phyloP scores from a whole-genome alignment of 2,888 invertebrate species.

The Laspeyria flexula region DNA sequence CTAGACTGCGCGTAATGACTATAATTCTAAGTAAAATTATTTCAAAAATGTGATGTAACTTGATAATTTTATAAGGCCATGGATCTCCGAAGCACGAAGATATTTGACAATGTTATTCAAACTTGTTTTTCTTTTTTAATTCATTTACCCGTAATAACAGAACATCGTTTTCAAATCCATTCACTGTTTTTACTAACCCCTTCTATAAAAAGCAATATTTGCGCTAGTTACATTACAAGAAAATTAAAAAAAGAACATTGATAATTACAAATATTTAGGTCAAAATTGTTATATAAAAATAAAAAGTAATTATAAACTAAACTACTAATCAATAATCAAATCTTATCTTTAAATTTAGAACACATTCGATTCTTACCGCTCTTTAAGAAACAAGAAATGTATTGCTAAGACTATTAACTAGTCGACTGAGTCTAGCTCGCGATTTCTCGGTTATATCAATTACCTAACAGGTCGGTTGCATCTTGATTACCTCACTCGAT shows the following conservation, averaged over 20 bases:
- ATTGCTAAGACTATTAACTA: constrained; percentile 38
- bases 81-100: no score
- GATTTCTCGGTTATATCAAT: constrained; percentile 49
- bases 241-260: neutral
- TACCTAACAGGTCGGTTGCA: constrained; percentile 58
- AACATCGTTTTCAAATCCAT: neutral
- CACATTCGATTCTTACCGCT: constrained; percentile 27
- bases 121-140: neutral
- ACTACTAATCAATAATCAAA: neutral
- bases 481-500: constrained; percentile 60
- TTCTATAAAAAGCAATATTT: neutral
- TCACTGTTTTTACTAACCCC: neutral
- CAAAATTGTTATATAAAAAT: neutral
- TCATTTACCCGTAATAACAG: neutral
- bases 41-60: no score
- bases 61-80: no score
- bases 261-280: neutral
- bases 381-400: constrained; percentile 31
- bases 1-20: neutral
- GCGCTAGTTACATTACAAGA: neutral
- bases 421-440: constrained; percentile 47
- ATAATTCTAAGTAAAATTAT: no score
- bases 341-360: constrained; percentile 15
- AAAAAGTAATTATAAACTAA: neutral
- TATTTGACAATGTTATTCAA: no score